phyloP scores from a whole-genome alignment of 1,140 invertebrate species.

The Cyclina sinensis region DNA sequence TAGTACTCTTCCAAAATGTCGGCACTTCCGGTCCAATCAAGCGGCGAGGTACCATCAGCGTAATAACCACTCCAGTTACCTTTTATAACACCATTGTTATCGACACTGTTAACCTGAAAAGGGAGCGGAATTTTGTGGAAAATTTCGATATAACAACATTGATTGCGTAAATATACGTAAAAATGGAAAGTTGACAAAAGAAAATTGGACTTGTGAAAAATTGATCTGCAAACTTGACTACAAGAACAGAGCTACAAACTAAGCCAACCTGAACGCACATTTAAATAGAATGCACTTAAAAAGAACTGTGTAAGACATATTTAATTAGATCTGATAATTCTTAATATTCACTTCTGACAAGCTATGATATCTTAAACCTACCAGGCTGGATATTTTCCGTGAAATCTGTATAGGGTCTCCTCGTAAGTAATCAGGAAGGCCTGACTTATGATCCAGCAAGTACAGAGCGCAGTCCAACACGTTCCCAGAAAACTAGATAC shows the following conservation, averaged over 20 bases:
- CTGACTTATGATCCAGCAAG: not conserved
- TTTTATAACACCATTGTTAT: conserved; percentile 94
- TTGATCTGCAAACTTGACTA: too few relatives aligned
- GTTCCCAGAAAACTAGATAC: not conserved
- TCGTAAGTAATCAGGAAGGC: not conserved
- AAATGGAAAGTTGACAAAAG: too few relatives aligned
- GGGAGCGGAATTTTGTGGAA: too few relatives aligned
- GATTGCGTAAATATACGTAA: too few relatives aligned
- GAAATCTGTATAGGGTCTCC: conserved; percentile 15
- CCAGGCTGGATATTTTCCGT: conserved; percentile 16
- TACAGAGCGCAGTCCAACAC: not conserved
- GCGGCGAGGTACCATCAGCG: conserved; percentile 93
- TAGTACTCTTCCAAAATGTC: conserved; percentile 95
- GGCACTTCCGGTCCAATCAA: conserved; percentile 95
- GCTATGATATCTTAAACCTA: not conserved
- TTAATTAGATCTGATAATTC: too few relatives aligned
- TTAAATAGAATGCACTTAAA: too few relatives aligned
- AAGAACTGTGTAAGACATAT: too few relatives aligned
- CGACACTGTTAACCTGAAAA: conserved; percentile 86
- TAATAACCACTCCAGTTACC: conserved; percentile 97
- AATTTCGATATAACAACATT: too few relatives aligned
- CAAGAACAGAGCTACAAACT: too few relatives aligned
- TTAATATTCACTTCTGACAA: too few relatives aligned
- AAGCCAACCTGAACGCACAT: too few relatives aligned
- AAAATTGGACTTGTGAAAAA: too few relatives aligned